Base-by-base conservation (phyloP, 2,888 invertebrate species). In the Platycheirus albimanus region DNA sequence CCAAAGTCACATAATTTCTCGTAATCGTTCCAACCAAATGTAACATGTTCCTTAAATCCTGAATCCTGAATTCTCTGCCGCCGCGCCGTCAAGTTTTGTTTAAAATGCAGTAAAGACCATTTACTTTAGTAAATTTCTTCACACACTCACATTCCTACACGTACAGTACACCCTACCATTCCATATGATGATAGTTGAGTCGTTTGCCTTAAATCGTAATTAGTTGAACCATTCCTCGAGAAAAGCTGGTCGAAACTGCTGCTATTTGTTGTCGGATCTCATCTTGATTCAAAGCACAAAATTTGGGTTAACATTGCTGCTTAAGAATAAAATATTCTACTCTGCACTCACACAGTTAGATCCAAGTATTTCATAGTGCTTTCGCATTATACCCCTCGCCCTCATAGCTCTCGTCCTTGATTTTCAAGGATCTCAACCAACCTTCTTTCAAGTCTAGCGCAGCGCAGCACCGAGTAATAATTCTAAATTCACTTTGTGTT, bases 401-500 rank as follows among this genome's bases (percentile, higher is more conserved):
- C n/a, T n/a, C n/a, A 24, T 24, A 24, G 3, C 24, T 1, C 10
- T 41, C 15, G 20, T 20, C 30, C 38, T 24, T 67, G 38, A 41
- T 15, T 41, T 41, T 71, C 64, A 75, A 79, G 75, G 79, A 79
- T 54, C 43, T 61, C 20, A 28, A 45, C 17, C 47, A 13, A 51
- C 33, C 30, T 54, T 64, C 63, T 56, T 41, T 56, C 38, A n/a
- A n/a, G n/a, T n/a, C 36, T 17, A 56, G 54, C 64, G 20, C 13
- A 56, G 41, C 20, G n/a, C n/a, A n/a, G n/a, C n/a, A n/a, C n/a
- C n/a, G 41, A 69, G 51, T 51, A 38, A 51, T 75, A 64, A 75
- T 75, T 80, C 75, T 51, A 66, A 80, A 80, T 80, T 80, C 80
- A 75, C 80, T 81, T 81, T 81, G 63, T 71, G 52, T 61, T 20